Conservation (phyloP, 2,888 invertebrate genomes). For the Heteropelma amictum region DNA sequence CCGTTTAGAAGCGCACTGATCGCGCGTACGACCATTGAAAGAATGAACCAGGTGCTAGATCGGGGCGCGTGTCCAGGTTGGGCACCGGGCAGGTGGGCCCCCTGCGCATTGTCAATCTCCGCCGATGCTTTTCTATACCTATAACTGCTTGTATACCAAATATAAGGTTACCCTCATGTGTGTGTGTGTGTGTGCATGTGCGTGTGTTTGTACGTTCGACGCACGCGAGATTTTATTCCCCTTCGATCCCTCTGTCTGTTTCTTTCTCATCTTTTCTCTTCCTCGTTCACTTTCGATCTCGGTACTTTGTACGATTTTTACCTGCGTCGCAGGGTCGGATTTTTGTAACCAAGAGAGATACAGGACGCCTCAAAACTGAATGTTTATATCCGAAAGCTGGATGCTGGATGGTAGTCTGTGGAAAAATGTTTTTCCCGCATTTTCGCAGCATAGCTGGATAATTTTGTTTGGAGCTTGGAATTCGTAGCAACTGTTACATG, state of each 20-base stretch:
- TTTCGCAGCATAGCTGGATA: not conserved
- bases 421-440: not conserved
- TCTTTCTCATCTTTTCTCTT: slow-evolving; percentile 25
- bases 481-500: not conserved
- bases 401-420: too few relatives aligned
- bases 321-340: slow-evolving; percentile 23
- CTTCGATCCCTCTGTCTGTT: slow-evolving; percentile 29
- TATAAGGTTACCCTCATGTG: slow-evolving; percentile 16
- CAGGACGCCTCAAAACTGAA: too few relatives aligned
- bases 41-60: slow-evolving; percentile 70
- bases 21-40: slow-evolving; percentile 42
- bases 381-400: too few relatives aligned
- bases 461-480: slow-evolving; percentile 33
- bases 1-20: slow-evolving; percentile 34
- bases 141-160: slow-evolving; percentile 26
- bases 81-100: slow-evolving; percentile 77
- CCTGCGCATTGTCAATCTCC: slow-evolving; percentile 77
- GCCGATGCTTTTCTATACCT: slow-evolving; percentile 63
- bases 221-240: slow-evolving; percentile 25
- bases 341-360: not conserved
- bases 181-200: too few relatives aligned
- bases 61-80: slow-evolving; percentile 76
- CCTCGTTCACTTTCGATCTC: slow-evolving; percentile 16
- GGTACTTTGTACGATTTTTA: slow-evolving; percentile 28
- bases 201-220: too few relatives aligned